These are phyloP conservation scores for Dicycla oo DNA, from an alignment of 2,888 invertebrate species.

Conservation along the genomic window DNA sequence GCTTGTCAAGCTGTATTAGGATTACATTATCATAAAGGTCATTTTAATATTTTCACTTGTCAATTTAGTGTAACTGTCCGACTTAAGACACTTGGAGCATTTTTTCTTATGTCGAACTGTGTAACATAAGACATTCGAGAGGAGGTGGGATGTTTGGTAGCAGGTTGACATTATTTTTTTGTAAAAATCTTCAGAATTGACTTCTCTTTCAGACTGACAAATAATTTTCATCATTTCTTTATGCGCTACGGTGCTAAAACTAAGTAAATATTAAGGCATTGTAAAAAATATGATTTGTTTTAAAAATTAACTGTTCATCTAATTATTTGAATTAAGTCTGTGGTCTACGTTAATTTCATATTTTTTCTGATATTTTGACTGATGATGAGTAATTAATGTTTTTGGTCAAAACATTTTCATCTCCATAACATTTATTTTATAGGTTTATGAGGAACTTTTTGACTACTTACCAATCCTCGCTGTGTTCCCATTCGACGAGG, in stretches of 20 bases:
- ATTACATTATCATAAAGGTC: too few species aligned
- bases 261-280: background rate
- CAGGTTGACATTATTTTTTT: background rate
- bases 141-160: background rate
- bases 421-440: background rate
- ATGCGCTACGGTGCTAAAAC: background rate
- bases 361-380: background rate
- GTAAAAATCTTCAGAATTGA: background rate
- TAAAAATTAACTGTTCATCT: background rate
- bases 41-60: too few species aligned
- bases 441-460: too few species aligned
- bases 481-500: conserved; percentile 97
- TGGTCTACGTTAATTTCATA: too few species aligned
- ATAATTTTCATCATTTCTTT: background rate
- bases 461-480: conserved; percentile 91
- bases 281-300: background rate
- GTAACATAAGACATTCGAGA: too few species aligned
- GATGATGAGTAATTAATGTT: background rate
- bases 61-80: too few species aligned
- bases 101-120: too few species aligned
- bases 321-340: background rate
- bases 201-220: background rate
- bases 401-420: background rate
- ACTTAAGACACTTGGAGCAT: too few species aligned
- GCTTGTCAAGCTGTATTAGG: too few species aligned